Evolutionary conservation across 2,113 vertebrate genomes (phyloP), one percentile per base, ranked within the genome.

Genomic region (Struthidea cinerea): DNA sequence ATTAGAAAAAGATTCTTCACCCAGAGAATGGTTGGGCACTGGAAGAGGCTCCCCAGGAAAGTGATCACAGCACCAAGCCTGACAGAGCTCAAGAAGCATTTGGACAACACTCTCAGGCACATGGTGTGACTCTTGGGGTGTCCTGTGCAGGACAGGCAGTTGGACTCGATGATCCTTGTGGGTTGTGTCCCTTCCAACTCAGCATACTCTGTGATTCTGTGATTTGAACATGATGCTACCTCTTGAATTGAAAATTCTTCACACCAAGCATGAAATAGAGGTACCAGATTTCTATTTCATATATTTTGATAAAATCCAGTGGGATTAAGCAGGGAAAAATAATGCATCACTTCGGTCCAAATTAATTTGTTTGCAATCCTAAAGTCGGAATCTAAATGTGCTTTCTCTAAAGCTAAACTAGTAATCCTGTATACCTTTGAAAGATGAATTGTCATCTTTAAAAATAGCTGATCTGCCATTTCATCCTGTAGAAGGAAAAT

Each of bases 61-160:
- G 35, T 28, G 11, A 9, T 69, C 23, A 9, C 53, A 69, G 30
- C 19, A 41, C 15, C 35, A 57, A 50, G 24, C 11, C 44, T 28
- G 30, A 42, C 5, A 82, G 79, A 59, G 35, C 3, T 41, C 9
- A 14, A 50, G 30, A 70, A 70, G 24, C 0, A 1, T n/a, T 82
- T 50, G 35, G 15, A 42, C 44, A n/a, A 5, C 0, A 7, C 15
- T 60, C 30, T 70, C 2, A 2, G 24, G 16, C 24, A 3, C 35
- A 12, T 16, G 16, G 3, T 50, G 35, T 42, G 24, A 15, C 4
- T 59, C 28, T 23, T n/a, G 30, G 11, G 4, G 13, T 32, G n/a
- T 60, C 16, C 44, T 60, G 30, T 60, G 44, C 37, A 41, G 55
- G 35, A n/a, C 11, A 23, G 11, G 18, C 15, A 41, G 30, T 8